These are phyloP conservation scores for Bradypodion pumilum DNA, from an alignment of 2,797 vertebrate species.

Conservation along the genomic window DNA sequence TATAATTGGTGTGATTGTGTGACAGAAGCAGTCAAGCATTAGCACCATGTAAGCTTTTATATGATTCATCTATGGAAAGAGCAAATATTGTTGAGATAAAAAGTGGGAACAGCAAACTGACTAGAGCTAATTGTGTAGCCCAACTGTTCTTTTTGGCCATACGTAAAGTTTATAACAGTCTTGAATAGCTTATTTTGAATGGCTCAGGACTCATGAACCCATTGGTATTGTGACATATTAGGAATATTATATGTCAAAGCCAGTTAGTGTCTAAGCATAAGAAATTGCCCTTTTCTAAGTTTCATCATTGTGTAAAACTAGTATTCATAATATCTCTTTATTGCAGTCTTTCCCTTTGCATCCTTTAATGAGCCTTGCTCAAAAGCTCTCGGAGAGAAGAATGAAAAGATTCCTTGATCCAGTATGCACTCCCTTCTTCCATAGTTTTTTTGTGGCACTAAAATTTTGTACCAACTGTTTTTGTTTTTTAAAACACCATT, in stretches of 20 bases:
- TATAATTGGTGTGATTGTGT: not conserved
- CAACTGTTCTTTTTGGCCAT: not conserved
- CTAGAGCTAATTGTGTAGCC: not conserved
- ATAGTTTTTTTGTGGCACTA: not conserved
- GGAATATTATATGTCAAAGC: not conserved
- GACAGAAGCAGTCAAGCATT: not conserved
- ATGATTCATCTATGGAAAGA: not conserved
- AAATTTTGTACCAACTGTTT: not conserved
- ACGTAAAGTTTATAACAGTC: not conserved
- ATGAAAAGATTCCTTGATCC: slow-evolving; percentile 32
- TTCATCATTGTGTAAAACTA: not conserved
- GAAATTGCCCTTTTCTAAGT: not conserved
- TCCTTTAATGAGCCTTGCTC: slow-evolving; percentile 49
- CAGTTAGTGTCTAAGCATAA: not conserved
- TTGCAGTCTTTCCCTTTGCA: slow-evolving; percentile 34
- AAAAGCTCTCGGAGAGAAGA: slow-evolving; percentile 50
- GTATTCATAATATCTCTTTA: not conserved
- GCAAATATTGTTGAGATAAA: not conserved
- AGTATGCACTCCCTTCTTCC: slow-evolving; percentile 27
- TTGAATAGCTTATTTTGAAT: slow-evolving; percentile 1
- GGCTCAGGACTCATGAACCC: not conserved
- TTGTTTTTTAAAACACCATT: not conserved
- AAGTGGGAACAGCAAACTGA: not conserved
- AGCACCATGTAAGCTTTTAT: not conserved
- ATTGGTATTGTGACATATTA: not conserved